Evolutionary conservation across 2,888 invertebrate genomes (phyloP).

Genomic region (Tetrapedia diversipes): DNA sequence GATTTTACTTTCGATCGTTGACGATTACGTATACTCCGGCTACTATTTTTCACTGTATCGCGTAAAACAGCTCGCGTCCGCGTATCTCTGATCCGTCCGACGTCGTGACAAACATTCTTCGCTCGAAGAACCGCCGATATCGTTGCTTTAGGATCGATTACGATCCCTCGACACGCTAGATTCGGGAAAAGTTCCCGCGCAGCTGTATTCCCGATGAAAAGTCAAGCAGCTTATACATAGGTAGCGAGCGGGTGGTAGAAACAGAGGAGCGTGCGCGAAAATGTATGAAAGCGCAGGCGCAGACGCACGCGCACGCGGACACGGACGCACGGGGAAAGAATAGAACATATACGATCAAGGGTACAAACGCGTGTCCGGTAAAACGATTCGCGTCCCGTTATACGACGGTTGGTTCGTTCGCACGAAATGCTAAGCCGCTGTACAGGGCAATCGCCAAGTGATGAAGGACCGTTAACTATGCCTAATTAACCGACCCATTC

Average conservation of each 20-base stretch:
- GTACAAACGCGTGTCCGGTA: constrained; percentile 53
- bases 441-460: constrained; percentile 52
- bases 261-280: not conserved
- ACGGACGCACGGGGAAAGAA: constrained; percentile 26
- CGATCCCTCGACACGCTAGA: not conserved
- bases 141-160: no score
- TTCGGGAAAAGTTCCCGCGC: not conserved
- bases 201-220: not conserved
- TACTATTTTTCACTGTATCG: not conserved
- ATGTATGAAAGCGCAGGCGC: no score
- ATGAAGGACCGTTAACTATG: constrained; percentile 65
- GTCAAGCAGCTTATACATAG: no score
- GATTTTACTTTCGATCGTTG: constrained; percentile 50
- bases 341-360: constrained; percentile 29
- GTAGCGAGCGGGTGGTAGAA: not conserved
- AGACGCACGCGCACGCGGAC: not conserved
- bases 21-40: not conserved
- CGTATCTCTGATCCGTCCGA: not conserved
- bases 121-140: no score
- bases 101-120: no score
- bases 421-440: constrained; percentile 55
- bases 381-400: constrained; percentile 64
- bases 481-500: constrained; percentile 61
- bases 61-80: not conserved
- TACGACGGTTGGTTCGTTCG: constrained; percentile 58